Evolutionary conservation across 2,113 vertebrate genomes (phyloP), one percentile per base, ranked within the genome.

Genomic region (Stigmatopora argus): DNA sequence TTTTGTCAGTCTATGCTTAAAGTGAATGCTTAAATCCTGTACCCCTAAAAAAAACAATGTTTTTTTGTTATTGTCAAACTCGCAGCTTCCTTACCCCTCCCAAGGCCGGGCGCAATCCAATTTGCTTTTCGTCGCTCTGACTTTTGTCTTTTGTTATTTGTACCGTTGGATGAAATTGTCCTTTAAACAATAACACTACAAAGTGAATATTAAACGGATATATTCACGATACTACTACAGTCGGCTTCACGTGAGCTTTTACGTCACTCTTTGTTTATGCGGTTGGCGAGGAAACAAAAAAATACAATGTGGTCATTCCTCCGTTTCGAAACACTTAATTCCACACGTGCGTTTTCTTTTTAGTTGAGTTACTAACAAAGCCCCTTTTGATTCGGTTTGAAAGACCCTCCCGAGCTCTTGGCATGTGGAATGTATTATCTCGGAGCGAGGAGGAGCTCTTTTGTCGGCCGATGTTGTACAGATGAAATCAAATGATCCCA

Each of bases 381-480:
- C 1, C 7, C 17, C 17, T 38, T n/a, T 59, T 59, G 34, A 35
- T 58, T 59, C 57, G 5, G 35, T n/a, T 59, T n/a, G 34, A 59
- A 41, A 34, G 64, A 70, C 63, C 57, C 78, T 76, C 67, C 74
- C 51, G 72, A 68, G 77, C 72, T 69, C 58, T 13, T 62, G 9
- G 0, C 69, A 47, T 83, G 78, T 74, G 78, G 78, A 70, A 81
- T 77, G 74, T 79, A 78, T 67, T 51, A 41, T 67, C 52, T 52
- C 61, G 31, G 66, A 59, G 66, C 1, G 48, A 11, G 49, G 58
- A 26, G 64, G 64, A 59, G 21, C 55, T 31, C 31, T 45, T 48
- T 64, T 44, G 49, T 55, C 58, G 35, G 73, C 34, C 62, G 13
- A 72, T 71, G 52, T 65, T 82, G 77, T 83, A 72, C 67, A 83